Percentiles rank a stretch among this genome's conserved stretches.
These are phyloP conservation scores for Cherax destructor DNA, from an alignment of 1,140 invertebrate genomes.

Conservation along the genomic window DNA sequence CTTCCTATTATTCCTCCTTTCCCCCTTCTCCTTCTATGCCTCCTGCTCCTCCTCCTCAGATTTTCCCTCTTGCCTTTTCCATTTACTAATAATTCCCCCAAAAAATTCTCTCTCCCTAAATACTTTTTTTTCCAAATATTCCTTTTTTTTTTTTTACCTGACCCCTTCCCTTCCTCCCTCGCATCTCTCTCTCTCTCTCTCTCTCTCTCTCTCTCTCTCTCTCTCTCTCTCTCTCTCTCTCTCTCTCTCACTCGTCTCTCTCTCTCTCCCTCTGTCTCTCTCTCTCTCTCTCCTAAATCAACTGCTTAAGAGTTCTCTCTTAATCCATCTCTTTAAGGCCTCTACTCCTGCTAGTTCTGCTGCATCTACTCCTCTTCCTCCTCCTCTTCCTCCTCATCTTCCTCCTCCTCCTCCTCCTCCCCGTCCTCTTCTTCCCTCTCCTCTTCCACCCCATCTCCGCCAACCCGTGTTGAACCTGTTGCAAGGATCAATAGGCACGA, in stretches of 20 bases:
- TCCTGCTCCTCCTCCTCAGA: no score
- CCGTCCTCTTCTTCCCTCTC: not conserved
- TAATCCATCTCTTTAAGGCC: not conserved
- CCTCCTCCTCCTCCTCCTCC: not conserved
- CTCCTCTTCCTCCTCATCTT: not conserved
- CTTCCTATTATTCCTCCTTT: no score
- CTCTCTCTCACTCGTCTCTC: not conserved
- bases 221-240: no score
- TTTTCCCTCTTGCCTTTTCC: no score
- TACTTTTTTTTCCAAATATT: no score
- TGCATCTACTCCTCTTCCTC: not conserved
- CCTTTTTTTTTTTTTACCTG: no score
- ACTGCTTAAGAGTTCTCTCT: not conserved
- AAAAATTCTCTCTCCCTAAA: no score
- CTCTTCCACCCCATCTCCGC: not conserved
- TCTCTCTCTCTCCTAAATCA: not conserved
- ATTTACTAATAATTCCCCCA: no score
- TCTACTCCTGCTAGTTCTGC: not conserved
- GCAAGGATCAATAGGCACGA: slow-evolving; percentile 29
- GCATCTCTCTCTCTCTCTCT: no score
- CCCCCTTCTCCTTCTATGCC: no score
- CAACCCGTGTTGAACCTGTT: slow-evolving; percentile 17
- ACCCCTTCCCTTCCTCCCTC: no score
- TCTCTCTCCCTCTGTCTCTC: not conserved
- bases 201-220: no score